Conservation (phyloP, 2,888 invertebrate species). For the Malthinus flaveolus region DNA sequence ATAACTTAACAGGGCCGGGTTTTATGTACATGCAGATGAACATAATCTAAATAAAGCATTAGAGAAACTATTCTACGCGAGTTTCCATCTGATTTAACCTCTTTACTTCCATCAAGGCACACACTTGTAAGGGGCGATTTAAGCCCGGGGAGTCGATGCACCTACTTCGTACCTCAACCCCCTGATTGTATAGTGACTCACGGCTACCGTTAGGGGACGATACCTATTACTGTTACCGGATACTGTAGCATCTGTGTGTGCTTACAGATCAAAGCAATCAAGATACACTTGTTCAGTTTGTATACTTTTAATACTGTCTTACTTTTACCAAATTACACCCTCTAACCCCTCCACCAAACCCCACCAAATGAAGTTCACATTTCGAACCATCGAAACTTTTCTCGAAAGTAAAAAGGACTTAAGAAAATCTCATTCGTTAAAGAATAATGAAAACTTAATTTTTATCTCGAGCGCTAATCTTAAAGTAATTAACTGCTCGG, state of each 20-base stretch:
- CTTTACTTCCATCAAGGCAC: slow-evolving; percentile 22
- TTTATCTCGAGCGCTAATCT: slow-evolving; percentile 36
- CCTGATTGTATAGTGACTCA: slow-evolving; percentile 55
- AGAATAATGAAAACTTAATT: slow-evolving; percentile 32
- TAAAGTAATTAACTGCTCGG: slow-evolving; percentile 38
- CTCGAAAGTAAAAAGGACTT: too few species aligned
- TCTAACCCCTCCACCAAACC: too few species aligned
- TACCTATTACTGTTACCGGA: slow-evolving; percentile 51
- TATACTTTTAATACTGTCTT: slow-evolving; percentile 27
- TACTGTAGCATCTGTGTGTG: slow-evolving; percentile 53
- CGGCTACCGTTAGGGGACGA: slow-evolving; percentile 44
- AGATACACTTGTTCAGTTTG: slow-evolving; percentile 54
- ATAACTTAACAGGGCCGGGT: too few species aligned
- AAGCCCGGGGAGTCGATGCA: slow-evolving; percentile 33
- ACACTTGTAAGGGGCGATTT: slow-evolving; percentile 14
- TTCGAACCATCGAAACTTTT: too few species aligned
- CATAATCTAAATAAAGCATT: slow-evolving; percentile 14
- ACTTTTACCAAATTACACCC: background rate
- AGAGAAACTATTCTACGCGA: slow-evolving; percentile 10
- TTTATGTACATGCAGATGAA: too few species aligned
- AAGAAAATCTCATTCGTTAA: slow-evolving; percentile 37
- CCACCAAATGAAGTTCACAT: too few species aligned
- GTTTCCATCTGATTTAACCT: slow-evolving; percentile 26
- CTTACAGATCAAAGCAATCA: slow-evolving; percentile 55
- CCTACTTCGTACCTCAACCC: slow-evolving; percentile 39